Percentiles rank a stretch among this genome's conserved stretches.
Evolutionary conservation across 2,888 invertebrate species (phyloP).

Genomic region (Lithophane socia): DNA sequence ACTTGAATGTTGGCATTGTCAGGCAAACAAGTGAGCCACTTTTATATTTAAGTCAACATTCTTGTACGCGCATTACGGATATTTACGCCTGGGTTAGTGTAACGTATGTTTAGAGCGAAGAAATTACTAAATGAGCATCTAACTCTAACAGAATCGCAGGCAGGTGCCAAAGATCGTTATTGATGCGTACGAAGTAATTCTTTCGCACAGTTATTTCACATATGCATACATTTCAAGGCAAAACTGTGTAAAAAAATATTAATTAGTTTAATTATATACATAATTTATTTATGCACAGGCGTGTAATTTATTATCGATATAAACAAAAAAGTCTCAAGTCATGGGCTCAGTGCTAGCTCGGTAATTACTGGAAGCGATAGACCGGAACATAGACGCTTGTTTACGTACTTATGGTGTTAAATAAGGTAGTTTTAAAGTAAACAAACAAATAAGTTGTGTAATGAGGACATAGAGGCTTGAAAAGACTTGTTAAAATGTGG

Average conservation of each 20-base stretch:
- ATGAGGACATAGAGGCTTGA: not conserved
- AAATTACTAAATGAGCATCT: constrained; percentile 34
- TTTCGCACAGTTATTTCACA: constrained; percentile 42
- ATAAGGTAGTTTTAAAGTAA: constrained; percentile 30
- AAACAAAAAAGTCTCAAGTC: constrained; percentile 38
- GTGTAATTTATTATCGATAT: constrained; percentile 52
- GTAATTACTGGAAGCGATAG: constrained; percentile 57
- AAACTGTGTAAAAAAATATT: constrained; percentile 31
- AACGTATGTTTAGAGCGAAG: constrained; percentile 6
- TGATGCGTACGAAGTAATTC: constrained; percentile 41
- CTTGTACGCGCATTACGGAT: not conserved
- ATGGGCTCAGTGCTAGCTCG: constrained; percentile 16
- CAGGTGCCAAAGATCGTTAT: constrained; percentile 44
- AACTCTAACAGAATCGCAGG: constrained; percentile 28
- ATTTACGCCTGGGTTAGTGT: constrained; percentile 7
- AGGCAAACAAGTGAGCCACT: not conserved
- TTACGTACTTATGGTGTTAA: constrained; percentile 35
- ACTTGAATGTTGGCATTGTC: not conserved
- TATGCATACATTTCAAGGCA: constrained; percentile 16
- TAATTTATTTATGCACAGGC: constrained; percentile 48
- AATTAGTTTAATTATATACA: constrained; percentile 57
- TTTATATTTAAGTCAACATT: constrained; percentile 26
- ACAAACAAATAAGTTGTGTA: constrained; percentile 41
- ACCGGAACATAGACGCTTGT: constrained; percentile 50
- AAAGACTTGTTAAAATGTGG: not conserved